Evolutionary conservation across 2,888 invertebrate species (phyloP).

Genomic region (Mimas tiliae): DNA sequence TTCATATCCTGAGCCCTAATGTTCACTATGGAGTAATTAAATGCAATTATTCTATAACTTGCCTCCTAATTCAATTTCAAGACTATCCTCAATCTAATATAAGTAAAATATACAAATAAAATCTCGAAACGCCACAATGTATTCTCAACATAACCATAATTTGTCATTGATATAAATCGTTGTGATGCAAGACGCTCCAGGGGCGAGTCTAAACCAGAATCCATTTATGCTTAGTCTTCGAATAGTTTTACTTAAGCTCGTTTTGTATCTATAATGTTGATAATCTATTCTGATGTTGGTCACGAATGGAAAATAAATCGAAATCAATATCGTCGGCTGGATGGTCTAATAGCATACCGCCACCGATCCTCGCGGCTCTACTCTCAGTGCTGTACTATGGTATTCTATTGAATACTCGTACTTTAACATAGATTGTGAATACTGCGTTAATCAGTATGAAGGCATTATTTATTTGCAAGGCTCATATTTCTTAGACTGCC

Average conservation of each 20-base stretch:
- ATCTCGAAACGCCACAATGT: neutral
- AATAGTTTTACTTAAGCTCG: slow-evolving; percentile 42
- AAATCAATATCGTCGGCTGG: slow-evolving; percentile 71
- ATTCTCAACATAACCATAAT: slow-evolving; percentile 11
- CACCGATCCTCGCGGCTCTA: slow-evolving; percentile 38
- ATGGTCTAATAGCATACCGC: slow-evolving; percentile 70
- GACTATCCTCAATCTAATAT: neutral
- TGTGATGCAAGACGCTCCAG: slow-evolving; percentile 26
- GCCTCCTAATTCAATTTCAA: no score
- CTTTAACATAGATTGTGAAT: slow-evolving; percentile 1
- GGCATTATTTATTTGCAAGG: neutral
- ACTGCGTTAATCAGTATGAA: neutral
- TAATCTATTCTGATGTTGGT: slow-evolving; percentile 69
- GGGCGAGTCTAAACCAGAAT: slow-evolving; percentile 23
- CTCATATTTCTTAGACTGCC: neutral
- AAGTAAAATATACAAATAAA: neutral
- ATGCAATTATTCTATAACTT: no score
- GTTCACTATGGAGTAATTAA: no score
- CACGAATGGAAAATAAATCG: slow-evolving; percentile 78
- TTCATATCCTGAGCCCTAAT: no score
- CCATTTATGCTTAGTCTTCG: slow-evolving; percentile 32
- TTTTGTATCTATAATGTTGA: slow-evolving; percentile 53
- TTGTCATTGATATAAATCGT: slow-evolving; percentile 28
- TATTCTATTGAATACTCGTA: slow-evolving; percentile 16
- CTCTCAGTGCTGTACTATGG: neutral